Percentiles rank a stretch among this genome's conserved stretches.
phyloP scores from a whole-genome alignment of 2,797 vertebrate species.

The Cossypha dichroa region DNA sequence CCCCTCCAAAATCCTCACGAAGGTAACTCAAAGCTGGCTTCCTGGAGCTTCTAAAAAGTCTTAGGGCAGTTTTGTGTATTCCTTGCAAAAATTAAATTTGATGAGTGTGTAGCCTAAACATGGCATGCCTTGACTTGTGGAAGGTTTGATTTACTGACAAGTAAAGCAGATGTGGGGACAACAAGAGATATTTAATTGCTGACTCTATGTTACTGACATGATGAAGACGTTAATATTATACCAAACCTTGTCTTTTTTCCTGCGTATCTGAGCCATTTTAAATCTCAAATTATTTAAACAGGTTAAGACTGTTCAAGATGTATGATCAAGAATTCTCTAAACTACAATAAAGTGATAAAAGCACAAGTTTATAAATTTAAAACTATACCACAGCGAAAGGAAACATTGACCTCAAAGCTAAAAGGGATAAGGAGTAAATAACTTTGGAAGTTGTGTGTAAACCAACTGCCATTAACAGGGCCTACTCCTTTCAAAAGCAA shows the following conservation, averaged over 20 bases:
- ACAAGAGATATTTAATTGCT: not conserved
- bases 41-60: not conserved
- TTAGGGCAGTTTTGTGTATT: not conserved
- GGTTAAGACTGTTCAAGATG: not conserved
- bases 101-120: not conserved
- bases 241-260: not conserved
- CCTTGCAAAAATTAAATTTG: not conserved
- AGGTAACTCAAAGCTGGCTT: not conserved
- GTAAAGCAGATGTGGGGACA: not conserved
- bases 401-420: not conserved
- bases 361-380: not conserved
- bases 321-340: not conserved
- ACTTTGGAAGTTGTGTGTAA: not conserved
- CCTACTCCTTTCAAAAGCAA: not conserved
- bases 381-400: accelerated
- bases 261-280: not conserved
- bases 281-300: not conserved
- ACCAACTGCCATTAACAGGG: accelerated
- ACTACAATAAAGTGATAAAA: not conserved
- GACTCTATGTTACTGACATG: not conserved
- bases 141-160: not conserved
- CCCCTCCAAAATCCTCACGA: not conserved
- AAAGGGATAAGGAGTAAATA: not conserved
- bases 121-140: not conserved
- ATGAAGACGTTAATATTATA: not conserved